A percentile compares a stretch with the other conserved stretches of the same genome.
Evolutionary conservation across 2,888 invertebrate genomes (phyloP).

Genomic region (Lasioglossum pauxillum): DNA sequence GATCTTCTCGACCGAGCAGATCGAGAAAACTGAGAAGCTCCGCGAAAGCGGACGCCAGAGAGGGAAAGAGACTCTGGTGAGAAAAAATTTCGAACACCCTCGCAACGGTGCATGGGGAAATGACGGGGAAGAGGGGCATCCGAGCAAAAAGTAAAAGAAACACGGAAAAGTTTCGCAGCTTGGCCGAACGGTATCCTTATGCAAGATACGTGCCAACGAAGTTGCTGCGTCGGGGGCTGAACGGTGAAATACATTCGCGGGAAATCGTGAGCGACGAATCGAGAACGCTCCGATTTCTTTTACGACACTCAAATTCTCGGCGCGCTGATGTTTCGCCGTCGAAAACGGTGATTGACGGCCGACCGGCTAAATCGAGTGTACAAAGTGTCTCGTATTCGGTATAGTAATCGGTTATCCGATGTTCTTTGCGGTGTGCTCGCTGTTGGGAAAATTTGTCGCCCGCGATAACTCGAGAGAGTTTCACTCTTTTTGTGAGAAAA

Average conservation of each 20-base stretch:
- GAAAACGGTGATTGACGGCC: slow-evolving; percentile 39
- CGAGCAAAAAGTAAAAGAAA: slow-evolving; percentile 2
- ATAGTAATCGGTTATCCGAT: not conserved
- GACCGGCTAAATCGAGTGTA: not conserved
- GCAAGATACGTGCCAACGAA: slow-evolving; percentile 64
- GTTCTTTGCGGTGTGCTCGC: not conserved
- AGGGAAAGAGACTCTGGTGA: slow-evolving; percentile 31
- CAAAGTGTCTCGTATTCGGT: not conserved
- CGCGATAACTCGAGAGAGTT: not conserved
- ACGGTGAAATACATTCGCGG: slow-evolving; percentile 59
- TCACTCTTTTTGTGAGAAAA: not conserved
- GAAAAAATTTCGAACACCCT: slow-evolving; percentile 22
- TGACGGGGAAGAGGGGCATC: not conserved
- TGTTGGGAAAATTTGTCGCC: not conserved
- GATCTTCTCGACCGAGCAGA: slow-evolving; percentile 31
- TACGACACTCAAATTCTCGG: slow-evolving; percentile 40
- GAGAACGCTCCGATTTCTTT: slow-evolving; percentile 58
- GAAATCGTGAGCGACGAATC: slow-evolving; percentile 59
- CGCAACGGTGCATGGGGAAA: not conserved
- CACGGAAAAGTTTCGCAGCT: slow-evolving; percentile 63
- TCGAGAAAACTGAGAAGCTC: slow-evolving; percentile 1
- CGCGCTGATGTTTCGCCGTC: slow-evolving; percentile 12
- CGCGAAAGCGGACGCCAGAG: slow-evolving; percentile 4
- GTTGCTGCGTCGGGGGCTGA: slow-evolving; percentile 47
- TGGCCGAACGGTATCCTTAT: slow-evolving; percentile 57